Base-by-base conservation (phyloP, 2,888 invertebrate species). In the Oxytorus armatus region DNA sequence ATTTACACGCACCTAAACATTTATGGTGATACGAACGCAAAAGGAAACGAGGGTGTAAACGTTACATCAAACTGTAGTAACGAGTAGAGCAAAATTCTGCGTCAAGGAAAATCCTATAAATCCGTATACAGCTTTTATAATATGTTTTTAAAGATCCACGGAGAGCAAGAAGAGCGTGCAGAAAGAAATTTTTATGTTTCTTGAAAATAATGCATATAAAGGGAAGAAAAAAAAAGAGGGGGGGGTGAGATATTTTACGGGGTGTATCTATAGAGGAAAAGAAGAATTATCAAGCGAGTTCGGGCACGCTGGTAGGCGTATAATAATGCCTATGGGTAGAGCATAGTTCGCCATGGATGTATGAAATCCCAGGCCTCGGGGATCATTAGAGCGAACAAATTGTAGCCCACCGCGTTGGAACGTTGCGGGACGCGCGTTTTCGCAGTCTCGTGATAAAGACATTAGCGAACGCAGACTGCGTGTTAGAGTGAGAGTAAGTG, bases 391-490 rank as follows among this genome's bases (percentile, higher is more conserved):
- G 81, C 65, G 76, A 68, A 77, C 82, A 82, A 85, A 83, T 84
- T 83, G 83, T 83, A 61, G 77, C 55, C 44, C 69, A 77, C 49
- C 69, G 76, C n/a, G n/a, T n/a, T 77, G 68, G 39, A 68, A 63
- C 66, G 72, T 55, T 57, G 69, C 61, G 70, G 49, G 75, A 53
- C 70, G 55, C 73, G 53, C 69, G 61, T 78, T 74, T 83, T 73
- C 75, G 76, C 75, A 79, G 79, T 77, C 85, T 87, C 86, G 84
- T 85, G 87, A 89, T 89, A 87, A 88, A 89, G 89, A 89, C 89
- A 89, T 89, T 89, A 89, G 85, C 83, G 82, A 82, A 57, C 61
- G 74, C 51, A 53, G 61, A 73, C 66, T 55, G 81, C 29, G 23
- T 63, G 21, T 61, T n/a, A 5, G 49, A 33, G 53, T 55, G 53